Evolutionary conservation across 2,113 vertebrate species (phyloP).

Genomic region (Hemibagrus wyckioides): DNA sequence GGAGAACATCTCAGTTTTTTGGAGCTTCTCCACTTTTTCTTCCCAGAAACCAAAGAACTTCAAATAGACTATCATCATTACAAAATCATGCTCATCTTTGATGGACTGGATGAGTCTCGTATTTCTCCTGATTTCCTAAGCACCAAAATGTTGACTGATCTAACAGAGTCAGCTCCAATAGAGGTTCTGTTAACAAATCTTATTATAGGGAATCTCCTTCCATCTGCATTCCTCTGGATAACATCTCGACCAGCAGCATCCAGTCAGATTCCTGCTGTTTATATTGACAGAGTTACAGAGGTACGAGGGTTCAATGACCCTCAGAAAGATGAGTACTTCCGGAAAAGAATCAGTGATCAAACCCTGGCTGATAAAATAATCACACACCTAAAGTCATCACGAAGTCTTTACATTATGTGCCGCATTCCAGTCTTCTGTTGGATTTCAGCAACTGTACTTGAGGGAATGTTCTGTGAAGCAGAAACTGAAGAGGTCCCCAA

Average conservation of each 20-base stretch:
- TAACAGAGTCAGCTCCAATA: background rate
- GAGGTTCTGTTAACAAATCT: conserved; percentile 23
- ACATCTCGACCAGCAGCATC: conserved; percentile 34
- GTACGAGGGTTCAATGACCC: conserved; percentile 12
- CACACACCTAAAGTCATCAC: conserved; percentile 10
- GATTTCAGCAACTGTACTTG: conserved; percentile 30
- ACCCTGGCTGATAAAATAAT: conserved; percentile 8
- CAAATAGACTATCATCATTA: background rate
- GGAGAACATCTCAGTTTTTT: background rate
- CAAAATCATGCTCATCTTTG: conserved; percentile 7
- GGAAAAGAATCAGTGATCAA: conserved; percentile 17
- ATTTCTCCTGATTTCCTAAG: background rate
- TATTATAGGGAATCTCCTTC: conserved; percentile 19
- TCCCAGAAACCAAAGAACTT: background rate
- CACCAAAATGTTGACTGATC: background rate
- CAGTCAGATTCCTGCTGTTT: background rate
- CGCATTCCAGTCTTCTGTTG: conserved; percentile 40
- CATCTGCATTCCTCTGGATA: conserved; percentile 22
- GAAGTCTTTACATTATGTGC: conserved; percentile 25
- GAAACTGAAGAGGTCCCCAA: conserved; percentile 15
- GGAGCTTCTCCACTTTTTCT: background rate
- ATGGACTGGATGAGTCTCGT: conserved; percentile 8
- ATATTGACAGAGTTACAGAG: conserved; percentile 14
- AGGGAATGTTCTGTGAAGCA: background rate
- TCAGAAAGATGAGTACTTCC: conserved; percentile 33